Conservation (phyloP, 2,113 vertebrate genomes). For the Nanorana parkeri region DNA sequence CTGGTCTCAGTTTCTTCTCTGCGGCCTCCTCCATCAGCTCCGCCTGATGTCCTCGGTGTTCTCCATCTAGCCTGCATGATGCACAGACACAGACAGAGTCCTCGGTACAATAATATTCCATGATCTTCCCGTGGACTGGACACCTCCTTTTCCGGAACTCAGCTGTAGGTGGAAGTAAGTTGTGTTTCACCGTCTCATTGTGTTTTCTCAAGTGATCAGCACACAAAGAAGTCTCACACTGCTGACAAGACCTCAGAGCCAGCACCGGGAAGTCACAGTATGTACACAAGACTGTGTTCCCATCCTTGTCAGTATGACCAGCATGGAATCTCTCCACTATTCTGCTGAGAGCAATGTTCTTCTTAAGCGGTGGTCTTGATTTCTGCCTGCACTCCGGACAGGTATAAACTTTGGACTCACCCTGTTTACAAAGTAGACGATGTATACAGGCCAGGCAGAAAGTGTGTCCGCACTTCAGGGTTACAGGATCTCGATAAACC, state of each 20-base stretch:
- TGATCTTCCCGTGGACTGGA: neutral
- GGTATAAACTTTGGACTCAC: constrained; percentile 57
- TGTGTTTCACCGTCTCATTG: too few relatives aligned
- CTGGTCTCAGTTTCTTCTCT: neutral
- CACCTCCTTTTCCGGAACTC: neutral
- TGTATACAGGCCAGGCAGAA: neutral
- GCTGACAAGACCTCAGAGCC: too few relatives aligned
- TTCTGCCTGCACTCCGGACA: constrained; percentile 83
- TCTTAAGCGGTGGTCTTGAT: constrained; percentile 46
- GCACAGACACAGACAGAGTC: neutral
- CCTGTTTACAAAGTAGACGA: constrained; percentile 1
- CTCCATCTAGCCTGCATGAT: constrained; percentile 1
- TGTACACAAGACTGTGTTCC: neutral
- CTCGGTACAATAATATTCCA: neutral
- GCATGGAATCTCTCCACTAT: neutral
- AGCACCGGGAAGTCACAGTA: too few relatives aligned
- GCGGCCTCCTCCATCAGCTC: neutral
- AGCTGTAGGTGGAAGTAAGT: too few relatives aligned
- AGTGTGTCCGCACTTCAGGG: neutral
- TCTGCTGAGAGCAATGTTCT: neutral
- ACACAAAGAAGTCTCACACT: too few relatives aligned
- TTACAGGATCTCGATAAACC: constrained; percentile 11
- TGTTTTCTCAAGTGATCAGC: too few relatives aligned
- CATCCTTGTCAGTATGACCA: too few relatives aligned
- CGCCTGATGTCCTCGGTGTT: neutral